Conservation (phyloP, 2,113 vertebrate species). For the Platysteira castanea region DNA sequence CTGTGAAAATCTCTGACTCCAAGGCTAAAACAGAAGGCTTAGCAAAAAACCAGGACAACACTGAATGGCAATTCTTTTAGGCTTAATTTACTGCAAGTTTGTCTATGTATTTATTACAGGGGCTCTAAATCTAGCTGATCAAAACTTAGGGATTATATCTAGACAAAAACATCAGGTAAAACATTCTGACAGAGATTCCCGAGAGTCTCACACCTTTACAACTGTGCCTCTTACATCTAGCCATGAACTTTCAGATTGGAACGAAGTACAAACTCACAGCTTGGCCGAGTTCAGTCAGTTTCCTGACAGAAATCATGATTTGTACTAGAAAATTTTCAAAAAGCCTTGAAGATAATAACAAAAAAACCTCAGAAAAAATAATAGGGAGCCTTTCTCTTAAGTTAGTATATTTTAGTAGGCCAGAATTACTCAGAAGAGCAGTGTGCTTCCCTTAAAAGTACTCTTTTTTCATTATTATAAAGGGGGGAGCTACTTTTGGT, state of each 20-base stretch:
- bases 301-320: not conserved
- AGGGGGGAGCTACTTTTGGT: too few species aligned
- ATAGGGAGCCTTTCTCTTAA: not conserved
- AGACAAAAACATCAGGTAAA: not conserved
- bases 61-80: rapidly evolving
- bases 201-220: not conserved
- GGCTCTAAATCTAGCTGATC: not conserved
- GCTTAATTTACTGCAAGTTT: not conserved
- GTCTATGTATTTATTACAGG: not conserved
- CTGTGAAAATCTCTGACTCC: too few species aligned
- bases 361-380: not conserved
- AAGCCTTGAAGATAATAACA: not conserved
- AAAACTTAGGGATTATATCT: rapidly evolving
- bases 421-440: not conserved
- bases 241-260: not conserved
- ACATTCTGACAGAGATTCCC: not conserved
- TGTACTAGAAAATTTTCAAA: not conserved
- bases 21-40: too few species aligned
- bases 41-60: too few species aligned
- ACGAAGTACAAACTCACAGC: not conserved
- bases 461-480: not conserved
- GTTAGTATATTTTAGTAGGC: not conserved
- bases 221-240: not conserved
- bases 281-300: not conserved
- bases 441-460: not conserved